Base-by-base conservation (phyloP, 2,113 vertebrate genomes). In the Xenus cinereus region DNA sequence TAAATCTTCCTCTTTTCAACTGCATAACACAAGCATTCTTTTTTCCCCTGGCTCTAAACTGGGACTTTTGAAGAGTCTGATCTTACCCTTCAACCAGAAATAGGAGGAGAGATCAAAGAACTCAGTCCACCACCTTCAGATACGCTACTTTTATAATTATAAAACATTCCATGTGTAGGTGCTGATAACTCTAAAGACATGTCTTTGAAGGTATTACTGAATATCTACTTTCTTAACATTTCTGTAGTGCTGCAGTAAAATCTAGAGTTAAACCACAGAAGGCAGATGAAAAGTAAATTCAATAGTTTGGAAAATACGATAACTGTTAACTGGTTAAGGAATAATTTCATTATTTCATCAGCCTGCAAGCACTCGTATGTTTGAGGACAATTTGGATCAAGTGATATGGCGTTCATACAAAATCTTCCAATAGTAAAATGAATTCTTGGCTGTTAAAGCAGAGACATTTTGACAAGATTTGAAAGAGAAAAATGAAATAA, bases 31-130 rank as follows among this genome's bases (percentile, higher is more conserved):
- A 74, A 45, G 6, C 37, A 69, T 93, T 87, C 45, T 50, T 22
- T 72, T 87, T 41, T 3, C 74, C 50, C 19, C 7, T 50, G 37
- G 27, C 67, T 95, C 33, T 79, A 66, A 87, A 85, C 33, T 41
- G 50, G 45, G 83, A 69, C 45, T 90, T 93, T 89, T 73, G 71
- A 96, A 90, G 62, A n/a, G 8, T 83, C 45, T 89, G 57, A 83
- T 84, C 37, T 79, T 84, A 69, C 53, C 48, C 41, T 94, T 89
- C 63, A 89, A 57, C 27, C 39, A 91, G 53, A 87, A 79, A 78
- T 21, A 84, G 12, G 7, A 87, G 30, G 26, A 88, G 21, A 94
- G 67, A 96, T 94, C 75, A 92, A 96, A 89, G 67, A 90, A 77
- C 20, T 77, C 32, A 17, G 28, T 69, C 46, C 19, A 53, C 91